A percentile compares a stretch with the other conserved stretches of the same genome.
phyloP scores from a whole-genome alignment of 2,113 vertebrate genomes.

The Ailuropoda melanoleuca region DNA sequence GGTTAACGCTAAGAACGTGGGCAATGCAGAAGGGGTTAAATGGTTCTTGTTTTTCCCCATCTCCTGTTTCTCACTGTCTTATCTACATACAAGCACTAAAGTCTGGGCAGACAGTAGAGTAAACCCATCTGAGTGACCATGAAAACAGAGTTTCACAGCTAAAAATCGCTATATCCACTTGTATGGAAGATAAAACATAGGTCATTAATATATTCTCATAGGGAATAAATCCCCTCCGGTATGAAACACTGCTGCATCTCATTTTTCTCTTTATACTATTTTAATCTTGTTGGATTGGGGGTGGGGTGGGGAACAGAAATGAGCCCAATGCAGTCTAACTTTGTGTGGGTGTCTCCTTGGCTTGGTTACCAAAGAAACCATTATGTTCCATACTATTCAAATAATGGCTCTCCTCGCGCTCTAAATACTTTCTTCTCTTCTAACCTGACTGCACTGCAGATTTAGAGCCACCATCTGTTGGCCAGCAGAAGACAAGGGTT shows the following conservation, averaged over 20 bases:
- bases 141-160: slow-evolving; percentile 59
- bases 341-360: slow-evolving; percentile 83
- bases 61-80: slow-evolving; percentile 40
- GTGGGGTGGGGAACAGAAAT: slow-evolving; percentile 78
- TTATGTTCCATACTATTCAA: slow-evolving; percentile 82
- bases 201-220: slow-evolving; percentile 46
- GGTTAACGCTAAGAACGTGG: background rate
- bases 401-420: slow-evolving; percentile 83
- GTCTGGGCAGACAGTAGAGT: slow-evolving; percentile 27
- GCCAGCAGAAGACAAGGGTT: slow-evolving; percentile 69
- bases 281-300: slow-evolving; percentile 77
- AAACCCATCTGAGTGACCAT: slow-evolving; percentile 52
- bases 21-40: slow-evolving; percentile 17
- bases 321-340: slow-evolving; percentile 82
- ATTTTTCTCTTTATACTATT: slow-evolving; percentile 78
- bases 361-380: slow-evolving; percentile 88
- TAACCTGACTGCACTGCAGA: slow-evolving; percentile 82
- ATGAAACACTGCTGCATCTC: slow-evolving; percentile 66
- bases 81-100: slow-evolving; percentile 44
- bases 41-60: slow-evolving; percentile 30
- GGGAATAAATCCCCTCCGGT: slow-evolving; percentile 45
- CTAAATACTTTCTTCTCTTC: slow-evolving; percentile 80
- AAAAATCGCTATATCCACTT: slow-evolving; percentile 44
- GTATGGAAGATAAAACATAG: slow-evolving; percentile 57
- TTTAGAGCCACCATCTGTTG: slow-evolving; percentile 85